Base-by-base conservation (phyloP, 1,140 invertebrate genomes). In the Pogonomyrmex barbatus region DNA sequence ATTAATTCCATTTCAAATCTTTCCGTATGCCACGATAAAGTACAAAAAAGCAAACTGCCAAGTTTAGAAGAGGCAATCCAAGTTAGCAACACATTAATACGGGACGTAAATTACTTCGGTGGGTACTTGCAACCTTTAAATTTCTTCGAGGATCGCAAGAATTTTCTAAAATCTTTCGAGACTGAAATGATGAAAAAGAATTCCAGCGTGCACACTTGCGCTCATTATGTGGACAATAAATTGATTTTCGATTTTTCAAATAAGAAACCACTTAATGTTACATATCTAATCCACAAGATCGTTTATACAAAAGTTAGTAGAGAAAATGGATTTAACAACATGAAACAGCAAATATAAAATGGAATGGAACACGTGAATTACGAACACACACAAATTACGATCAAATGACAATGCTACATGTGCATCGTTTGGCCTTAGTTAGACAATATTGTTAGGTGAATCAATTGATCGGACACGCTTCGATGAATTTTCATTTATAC, bases 241-340 rank as follows among this genome's bases (percentile, higher is more conserved):
- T 58, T 92, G 1, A 67, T 87, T 10, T 89, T 86, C 36, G 30
- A 82, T 24, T 68, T 60, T 77, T 62, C 17, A 63, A 78, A 67
- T 36, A 79, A 60, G 47, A 86, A 50, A 39, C 36, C 42, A 39
- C 88, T 91, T 17, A 62, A 88, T 3, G 90, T 88, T 8, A 89
- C 86, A 42, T 90, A 90, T 88, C 63, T 82, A 30, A 91, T 92
- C 14, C 88, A 89, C 63, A 42, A 87, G 54, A 91, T 92, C 30
- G 85, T 92, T 81, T 81, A 73, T 92, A 90, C 33, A 60, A 76
- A 50, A 52, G 76, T n/a, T 10, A 0, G 65, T 10, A 0, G 65
- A 39, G 8, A 9, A 12, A 47, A 77, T 14, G 1, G 4, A 54
- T 4, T 0, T 24, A 14, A 36, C 10, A 62, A 2, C 9, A 33